These are phyloP conservation scores for Ophion ventricosus DNA, from an alignment of 2,888 invertebrate genomes.

Conservation along the genomic window DNA sequence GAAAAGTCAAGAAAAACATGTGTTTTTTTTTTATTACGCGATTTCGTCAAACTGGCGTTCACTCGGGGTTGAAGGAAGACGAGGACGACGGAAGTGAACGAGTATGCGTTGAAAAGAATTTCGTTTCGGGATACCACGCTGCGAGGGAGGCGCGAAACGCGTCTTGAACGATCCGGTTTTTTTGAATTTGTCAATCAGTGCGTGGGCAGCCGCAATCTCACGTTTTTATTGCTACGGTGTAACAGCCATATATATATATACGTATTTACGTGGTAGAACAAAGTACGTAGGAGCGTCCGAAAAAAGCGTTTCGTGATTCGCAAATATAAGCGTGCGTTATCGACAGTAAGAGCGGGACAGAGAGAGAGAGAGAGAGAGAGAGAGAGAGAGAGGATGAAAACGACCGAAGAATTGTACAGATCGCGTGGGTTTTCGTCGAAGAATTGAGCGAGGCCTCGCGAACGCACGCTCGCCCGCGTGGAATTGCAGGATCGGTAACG, in stretches of 20 bases:
- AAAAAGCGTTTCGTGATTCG: conserved; percentile 46
- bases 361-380: not conserved
- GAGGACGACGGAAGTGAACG: no score
- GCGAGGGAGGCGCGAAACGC: no score
- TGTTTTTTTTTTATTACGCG: no score
- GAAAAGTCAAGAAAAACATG: not conserved
- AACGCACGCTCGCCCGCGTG: conserved; percentile 17
- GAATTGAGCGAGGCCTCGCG: conserved; percentile 52
- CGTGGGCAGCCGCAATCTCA: not conserved
- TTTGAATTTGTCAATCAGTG: no score
- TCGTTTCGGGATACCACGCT: no score
- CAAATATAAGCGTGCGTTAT: conserved; percentile 1
- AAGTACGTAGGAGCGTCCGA: not conserved
- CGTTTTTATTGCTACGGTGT: conserved; percentile 8
- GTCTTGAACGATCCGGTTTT: no score
- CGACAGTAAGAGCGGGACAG: no score
- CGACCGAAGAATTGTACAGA: conserved; percentile 31
- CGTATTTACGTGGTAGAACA: not conserved
- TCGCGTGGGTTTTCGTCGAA: conserved; percentile 58
- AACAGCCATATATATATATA: not conserved
- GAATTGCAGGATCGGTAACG: conserved; percentile 67
- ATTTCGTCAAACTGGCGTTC: no score
- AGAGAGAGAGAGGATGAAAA: not conserved
- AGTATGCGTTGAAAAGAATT: no score
- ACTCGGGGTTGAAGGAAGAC: no score